Base-by-base conservation (phyloP, 2,797 vertebrate genomes). In the Aythya fuligula region DNA sequence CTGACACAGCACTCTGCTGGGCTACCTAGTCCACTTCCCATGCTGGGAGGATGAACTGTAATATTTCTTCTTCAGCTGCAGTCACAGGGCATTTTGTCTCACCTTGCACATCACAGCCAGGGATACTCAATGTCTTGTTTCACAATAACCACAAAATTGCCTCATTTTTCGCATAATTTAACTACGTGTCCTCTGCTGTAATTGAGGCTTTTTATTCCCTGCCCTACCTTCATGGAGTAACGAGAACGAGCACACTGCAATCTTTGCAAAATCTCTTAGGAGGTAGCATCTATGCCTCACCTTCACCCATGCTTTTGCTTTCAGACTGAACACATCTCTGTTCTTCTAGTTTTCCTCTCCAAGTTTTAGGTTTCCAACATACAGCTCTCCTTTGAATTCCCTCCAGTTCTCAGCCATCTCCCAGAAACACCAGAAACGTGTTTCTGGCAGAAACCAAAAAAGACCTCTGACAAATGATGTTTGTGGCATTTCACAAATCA, bases 261-360 rank as follows among this genome's bases (percentile, higher is more conserved):
- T 11, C 64, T 87, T 87, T 56, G 27, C 76, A 70, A 89, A 57
- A 32, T 71, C 21, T 43, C 65, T 89, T 34, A 83, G 41, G 5
- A 89, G 16, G 39, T 41, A 49, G 45, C 34, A 90, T 49, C 65
- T 75, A 18, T 66, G 45, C 18, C 53, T 61, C 83, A 78, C 25
- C 34, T 34, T 75, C 53, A 54, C 54, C 36, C 41, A 54, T 3
- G 6, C 8, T 76, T 86, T 85, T 89, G 13, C 28, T 75, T 85
- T 77, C 64, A 64, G 47, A 15, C 20, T 64, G 39, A 93, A 70
- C n/a, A 49, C 0, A 0, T 62, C 62, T 66, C 51, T 0, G 0
- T 41, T 84, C 24, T 67, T 81, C 30, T 66, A 47, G 30, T 8
- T 62, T 28, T 93, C 24, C 34, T 77, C 25, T 30, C 51, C 21